A percentile compares a stretch with the other conserved stretches of the same genome.
Conservation (phyloP, 2,888 invertebrate genomes). For the Desoria tigrina region DNA sequence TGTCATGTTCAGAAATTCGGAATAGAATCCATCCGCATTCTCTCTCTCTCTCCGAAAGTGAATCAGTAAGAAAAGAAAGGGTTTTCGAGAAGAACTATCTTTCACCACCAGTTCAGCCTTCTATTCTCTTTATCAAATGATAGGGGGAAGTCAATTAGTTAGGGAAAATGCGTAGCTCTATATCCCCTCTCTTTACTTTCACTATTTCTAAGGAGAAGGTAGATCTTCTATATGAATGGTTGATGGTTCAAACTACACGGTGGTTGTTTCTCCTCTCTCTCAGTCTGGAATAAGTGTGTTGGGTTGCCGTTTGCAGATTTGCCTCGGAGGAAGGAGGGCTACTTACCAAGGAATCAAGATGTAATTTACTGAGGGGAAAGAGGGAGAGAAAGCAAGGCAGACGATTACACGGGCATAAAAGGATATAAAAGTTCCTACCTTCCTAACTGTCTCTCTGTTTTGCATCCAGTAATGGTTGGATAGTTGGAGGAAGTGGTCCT, state of each 20-base stretch:
- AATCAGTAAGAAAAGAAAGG: not conserved
- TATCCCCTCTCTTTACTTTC: too few relatives aligned
- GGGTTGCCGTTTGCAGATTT: not conserved
- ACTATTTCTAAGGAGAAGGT: too few relatives aligned
- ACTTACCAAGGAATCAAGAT: conserved; percentile 19
- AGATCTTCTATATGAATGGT: too few relatives aligned
- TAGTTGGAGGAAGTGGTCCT: too few relatives aligned
- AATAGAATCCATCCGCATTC: too few relatives aligned
- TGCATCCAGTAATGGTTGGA: too few relatives aligned
- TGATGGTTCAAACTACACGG: too few relatives aligned
- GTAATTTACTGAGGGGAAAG: conserved; percentile 19
- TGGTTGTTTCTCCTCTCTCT: too few relatives aligned
- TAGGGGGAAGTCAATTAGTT: conserved; percentile 11
- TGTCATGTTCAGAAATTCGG: conserved; percentile 3
- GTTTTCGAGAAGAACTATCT: conserved; percentile 2
- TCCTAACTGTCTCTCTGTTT: too few relatives aligned
- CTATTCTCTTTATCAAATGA: not conserved
- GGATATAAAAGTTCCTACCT: too few relatives aligned
- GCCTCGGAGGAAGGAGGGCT: conserved; percentile 1
- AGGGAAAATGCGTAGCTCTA: not conserved
- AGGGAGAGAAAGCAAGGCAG: not conserved
- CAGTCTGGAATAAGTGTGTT: not conserved
- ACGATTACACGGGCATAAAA: conserved; percentile 6
- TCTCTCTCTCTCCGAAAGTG: not conserved
- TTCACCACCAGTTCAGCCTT: not conserved